phyloP scores from a whole-genome alignment of 2,113 vertebrate species.

The Tragelaphus imberbis region DNA sequence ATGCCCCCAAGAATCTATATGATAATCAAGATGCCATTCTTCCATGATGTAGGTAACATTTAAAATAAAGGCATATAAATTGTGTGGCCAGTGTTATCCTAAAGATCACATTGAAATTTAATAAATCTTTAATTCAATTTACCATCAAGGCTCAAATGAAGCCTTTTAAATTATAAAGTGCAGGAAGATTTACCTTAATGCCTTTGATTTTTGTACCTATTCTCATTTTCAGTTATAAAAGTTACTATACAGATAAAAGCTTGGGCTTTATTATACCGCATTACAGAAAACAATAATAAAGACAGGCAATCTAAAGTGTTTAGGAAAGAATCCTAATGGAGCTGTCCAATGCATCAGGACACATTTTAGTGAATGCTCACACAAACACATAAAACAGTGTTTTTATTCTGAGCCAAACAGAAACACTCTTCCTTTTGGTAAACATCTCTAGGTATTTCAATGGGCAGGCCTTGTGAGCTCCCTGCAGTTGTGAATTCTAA shows the following conservation, averaged over 20 bases:
- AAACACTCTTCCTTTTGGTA: neutral
- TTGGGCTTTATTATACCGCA: neutral
- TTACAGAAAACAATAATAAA: neutral
- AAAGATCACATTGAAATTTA: neutral
- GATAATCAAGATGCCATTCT: neutral
- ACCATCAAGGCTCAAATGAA: neutral
- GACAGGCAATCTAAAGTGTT: neutral
- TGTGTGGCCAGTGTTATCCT: accelerated
- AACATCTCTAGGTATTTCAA: neutral
- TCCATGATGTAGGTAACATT: neutral
- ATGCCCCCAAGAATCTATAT: neutral
- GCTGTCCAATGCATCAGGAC: neutral
- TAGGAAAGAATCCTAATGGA: neutral
- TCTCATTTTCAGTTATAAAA: neutral
- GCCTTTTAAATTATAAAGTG: neutral
- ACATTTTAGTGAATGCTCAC: neutral
- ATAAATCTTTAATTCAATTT: neutral
- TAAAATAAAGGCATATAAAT: neutral
- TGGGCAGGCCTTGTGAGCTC: neutral
- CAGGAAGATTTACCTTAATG: neutral
- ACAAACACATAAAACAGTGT: neutral
- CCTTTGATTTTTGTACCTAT: neutral
- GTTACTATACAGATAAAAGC: neutral
- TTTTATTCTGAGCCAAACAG: neutral
- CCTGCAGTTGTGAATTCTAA: neutral